These are phyloP conservation scores for Leptinotarsa juncta DNA, from an alignment of 2,888 invertebrate species.

Conservation along the genomic window DNA sequence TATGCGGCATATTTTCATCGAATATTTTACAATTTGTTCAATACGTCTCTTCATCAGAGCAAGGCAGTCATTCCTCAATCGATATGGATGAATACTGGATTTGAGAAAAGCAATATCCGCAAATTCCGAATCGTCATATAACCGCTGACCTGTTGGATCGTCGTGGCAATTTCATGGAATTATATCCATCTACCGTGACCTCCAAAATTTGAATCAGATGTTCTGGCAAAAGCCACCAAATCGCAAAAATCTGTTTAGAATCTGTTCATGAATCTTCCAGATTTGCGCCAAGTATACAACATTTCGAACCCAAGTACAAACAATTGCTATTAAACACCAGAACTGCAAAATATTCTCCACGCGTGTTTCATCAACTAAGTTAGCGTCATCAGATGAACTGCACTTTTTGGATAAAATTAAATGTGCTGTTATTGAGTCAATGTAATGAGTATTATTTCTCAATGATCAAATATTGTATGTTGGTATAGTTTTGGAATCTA, in stretches of 20 bases:
- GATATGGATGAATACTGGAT: neutral
- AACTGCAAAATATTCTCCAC: too few relatives aligned
- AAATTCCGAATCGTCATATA: constrained; percentile 5
- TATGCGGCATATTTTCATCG: neutral
- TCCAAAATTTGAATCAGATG: neutral
- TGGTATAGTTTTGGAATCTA: too few relatives aligned
- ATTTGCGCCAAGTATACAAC: neutral
- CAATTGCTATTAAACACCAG: too few relatives aligned
- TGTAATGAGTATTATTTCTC: too few relatives aligned
- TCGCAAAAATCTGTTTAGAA: neutral
- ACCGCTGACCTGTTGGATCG: neutral
- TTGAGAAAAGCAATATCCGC: constrained; percentile 5
- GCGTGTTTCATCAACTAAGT: too few relatives aligned
- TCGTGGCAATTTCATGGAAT: constrained; percentile 14
- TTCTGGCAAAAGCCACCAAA: neutral
- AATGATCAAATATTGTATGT: too few relatives aligned
- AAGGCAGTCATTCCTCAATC: neutral
- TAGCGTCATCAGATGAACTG: too few relatives aligned
- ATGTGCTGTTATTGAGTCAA: too few relatives aligned
- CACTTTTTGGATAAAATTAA: too few relatives aligned
- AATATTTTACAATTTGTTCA: neutral
- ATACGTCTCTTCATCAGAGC: neutral
- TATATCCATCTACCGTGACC: constrained; percentile 5
- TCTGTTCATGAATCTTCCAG: neutral
- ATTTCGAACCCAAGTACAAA: too few relatives aligned